Conservation (phyloP, 2,888 invertebrate species). For the Cetonia aurata region DNA sequence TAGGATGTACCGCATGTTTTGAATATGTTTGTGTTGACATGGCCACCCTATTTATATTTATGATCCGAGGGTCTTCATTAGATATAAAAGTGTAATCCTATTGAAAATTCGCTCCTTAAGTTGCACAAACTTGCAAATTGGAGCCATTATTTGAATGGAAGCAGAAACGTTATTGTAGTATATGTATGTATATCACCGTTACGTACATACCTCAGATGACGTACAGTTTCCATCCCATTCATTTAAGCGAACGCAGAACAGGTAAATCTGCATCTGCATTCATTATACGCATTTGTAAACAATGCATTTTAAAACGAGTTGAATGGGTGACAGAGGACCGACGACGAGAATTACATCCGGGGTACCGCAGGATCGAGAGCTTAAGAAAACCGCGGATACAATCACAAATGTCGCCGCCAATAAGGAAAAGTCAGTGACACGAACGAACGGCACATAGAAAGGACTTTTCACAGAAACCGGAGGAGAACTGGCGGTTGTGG, state of each 20-base stretch:
- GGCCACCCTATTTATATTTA: no score
- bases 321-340: conserved; percentile 10
- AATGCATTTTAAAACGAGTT: conserved; percentile 2
- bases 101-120: background rate
- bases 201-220: conserved; percentile 41
- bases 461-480: conserved; percentile 57
- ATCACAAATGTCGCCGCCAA: conserved; percentile 26
- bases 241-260: conserved; percentile 13
- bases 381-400: conserved; percentile 20
- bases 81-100: background rate
- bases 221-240: conserved; percentile 28
- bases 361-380: conserved; percentile 4
- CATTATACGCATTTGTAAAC: conserved; percentile 28
- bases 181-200: background rate
- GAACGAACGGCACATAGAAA: conserved; percentile 46
- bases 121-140: background rate
- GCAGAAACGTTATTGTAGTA: background rate
- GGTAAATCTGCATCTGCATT: conserved; percentile 8
- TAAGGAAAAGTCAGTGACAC: conserved; percentile 22
- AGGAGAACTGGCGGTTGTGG: conserved; percentile 49
- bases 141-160: background rate
- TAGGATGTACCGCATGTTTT: no score
- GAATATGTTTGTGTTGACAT: no score
- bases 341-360: conserved; percentile 9
- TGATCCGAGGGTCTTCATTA: background rate